Evolutionary conservation across 2,888 invertebrate genomes (phyloP), one percentile per base, ranked within the genome.

Genomic region (Lycophotia porphyrea): DNA sequence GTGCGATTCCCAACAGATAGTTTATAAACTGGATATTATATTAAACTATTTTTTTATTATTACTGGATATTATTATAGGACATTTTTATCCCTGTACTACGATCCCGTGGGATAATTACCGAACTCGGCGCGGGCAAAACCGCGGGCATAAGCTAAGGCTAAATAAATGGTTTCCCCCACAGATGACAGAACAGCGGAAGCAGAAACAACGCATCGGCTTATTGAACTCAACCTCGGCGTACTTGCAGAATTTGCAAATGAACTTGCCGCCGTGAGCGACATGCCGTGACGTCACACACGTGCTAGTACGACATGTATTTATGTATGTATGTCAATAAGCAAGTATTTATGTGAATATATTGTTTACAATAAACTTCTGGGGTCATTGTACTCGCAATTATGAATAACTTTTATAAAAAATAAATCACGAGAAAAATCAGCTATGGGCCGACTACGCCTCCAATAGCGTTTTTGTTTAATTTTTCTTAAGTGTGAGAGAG

Each of bases 121-220:
- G n/a, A n/a, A n/a, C n/a, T n/a, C n/a, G n/a, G n/a, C n/a, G n/a
- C n/a, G n/a, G n/a, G n/a, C n/a, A n/a, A n/a, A n/a, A n/a, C n/a
- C n/a, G n/a, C n/a, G n/a, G n/a, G n/a, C n/a, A n/a, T n/a, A n/a
- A n/a, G n/a, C n/a, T n/a, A n/a, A n/a, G n/a, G 13, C 27, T 55
- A 39, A 71, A 55, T 2, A 2, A 0, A 42, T 42, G 0, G 5
- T 47, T 60, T 18, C 9, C 36, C 68, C 75, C 88, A 27, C 93
- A 98, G 98, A 99, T 99, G 99, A 98, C 99, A 39, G 99, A 99
- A 93, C 99, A 99, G 92, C 97, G 99, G 78, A 99, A 99, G 93
- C 99, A 99, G 92, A 99, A 99, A 91, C 99, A 99, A 94, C 97
- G 99, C 86, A 97, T 98, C 89, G 99, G 99, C 76, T 96, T 99